Base-by-base conservation (phyloP, 2,797 vertebrate species). In the Smutsia temminckii region DNA sequence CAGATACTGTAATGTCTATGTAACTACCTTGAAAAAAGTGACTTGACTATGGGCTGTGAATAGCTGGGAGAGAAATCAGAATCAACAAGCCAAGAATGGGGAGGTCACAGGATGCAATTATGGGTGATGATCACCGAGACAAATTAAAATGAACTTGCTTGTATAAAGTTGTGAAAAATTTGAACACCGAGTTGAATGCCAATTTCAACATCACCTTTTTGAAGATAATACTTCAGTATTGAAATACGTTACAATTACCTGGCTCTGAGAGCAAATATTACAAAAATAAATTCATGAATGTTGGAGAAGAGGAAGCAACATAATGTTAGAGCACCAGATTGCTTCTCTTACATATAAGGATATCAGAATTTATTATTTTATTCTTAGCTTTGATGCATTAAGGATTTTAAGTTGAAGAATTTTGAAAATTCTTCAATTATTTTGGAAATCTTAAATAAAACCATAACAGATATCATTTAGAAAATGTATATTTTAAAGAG, bases 171-270 rank as follows among this genome's bases (percentile, higher is more conserved):
- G 8, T 89, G 49, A 91, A 59, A 89, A 40, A n/a, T 59, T 34
- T 37, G 17, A 27, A 55, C 23, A 69, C 14, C 11, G 25, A 85
- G 63, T 14, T 81, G 63, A 85, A 88, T 53, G 20, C 2, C n/a
- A 88, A 78, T 64, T 86, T 72, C 49, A 53, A 59, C 53, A 42
- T 61, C 77, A 40, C 72, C 59, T 80, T 77, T 42, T 86, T 53
- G 23, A 78, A 89, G 18, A 6, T 46, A 94, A 88, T 64, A 42
- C 7, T 59, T 53, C 37, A 49, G 37, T 83, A 83, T 94, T 77
- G 87, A 95, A 77, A 91, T 78, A 64, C 46, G n/a, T 91, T 64
- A 81, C 66, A 77, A 77, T 91, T 74, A 87, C 29, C 7, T 88
- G 25, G 2, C 8, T 75, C 84, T 84, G 42, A 83, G 21, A 23